These are phyloP conservation scores for Pseudolaguvia tuberculata DNA, from an alignment of 2,113 vertebrate genomes.

Conservation along the genomic window DNA sequence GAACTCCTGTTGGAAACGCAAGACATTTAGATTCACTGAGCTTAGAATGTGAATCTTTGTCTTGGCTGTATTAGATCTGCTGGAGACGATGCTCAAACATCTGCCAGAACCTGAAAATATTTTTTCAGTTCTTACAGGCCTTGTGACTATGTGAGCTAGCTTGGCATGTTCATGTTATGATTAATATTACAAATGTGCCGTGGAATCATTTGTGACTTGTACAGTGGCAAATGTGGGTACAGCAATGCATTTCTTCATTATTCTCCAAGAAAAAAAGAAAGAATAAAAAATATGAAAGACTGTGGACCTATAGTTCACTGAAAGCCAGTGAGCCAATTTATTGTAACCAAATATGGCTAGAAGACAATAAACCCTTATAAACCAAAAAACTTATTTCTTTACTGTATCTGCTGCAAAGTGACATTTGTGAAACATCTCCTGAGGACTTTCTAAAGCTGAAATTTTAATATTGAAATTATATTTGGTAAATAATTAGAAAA, in stretches of 20 bases:
- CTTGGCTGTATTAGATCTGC: constrained; percentile 56
- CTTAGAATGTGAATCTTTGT: constrained; percentile 41
- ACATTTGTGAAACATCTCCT: background rate
- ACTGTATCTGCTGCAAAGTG: background rate
- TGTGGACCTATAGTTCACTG: background rate
- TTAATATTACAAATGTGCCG: constrained; percentile 53
- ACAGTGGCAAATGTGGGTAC: constrained; percentile 6
- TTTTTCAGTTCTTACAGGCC: constrained; percentile 57
- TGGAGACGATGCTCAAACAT: constrained; percentile 52
- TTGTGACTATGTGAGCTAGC: constrained; percentile 57
- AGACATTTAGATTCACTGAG: constrained; percentile 53
- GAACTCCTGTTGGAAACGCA: constrained; percentile 6
- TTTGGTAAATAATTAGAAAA: constrained; percentile 28
- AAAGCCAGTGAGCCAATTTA: constrained; percentile 15
- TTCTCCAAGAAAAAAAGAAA: background rate
- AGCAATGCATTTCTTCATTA: constrained; percentile 1
- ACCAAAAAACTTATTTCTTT: background rate
- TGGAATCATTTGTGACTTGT: constrained; percentile 35
- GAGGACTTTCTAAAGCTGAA: background rate
- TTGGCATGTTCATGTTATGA: constrained; percentile 59
- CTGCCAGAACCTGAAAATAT: constrained; percentile 55
- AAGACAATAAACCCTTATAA: constrained; percentile 5
- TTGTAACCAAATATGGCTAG: background rate
- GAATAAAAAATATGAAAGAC: background rate
- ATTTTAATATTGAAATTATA: constrained; percentile 35